phyloP scores from a whole-genome alignment of 2,888 invertebrate genomes.

The Andrena flavipes region DNA sequence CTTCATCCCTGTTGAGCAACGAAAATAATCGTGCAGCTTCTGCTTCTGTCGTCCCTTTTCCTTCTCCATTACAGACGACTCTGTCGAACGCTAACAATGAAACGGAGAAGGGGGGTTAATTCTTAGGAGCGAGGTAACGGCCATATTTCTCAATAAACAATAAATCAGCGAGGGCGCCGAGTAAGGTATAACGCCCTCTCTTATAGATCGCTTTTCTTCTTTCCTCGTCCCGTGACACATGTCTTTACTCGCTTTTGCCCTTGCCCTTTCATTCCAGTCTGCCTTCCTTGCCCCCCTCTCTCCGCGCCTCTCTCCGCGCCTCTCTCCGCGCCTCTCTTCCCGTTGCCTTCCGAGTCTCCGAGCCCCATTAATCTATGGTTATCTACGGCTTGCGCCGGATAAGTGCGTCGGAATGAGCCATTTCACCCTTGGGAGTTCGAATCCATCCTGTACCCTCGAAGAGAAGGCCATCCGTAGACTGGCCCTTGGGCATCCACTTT shows the following conservation, averaged over 20 bases:
- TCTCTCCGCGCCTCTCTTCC: conserved; percentile 68
- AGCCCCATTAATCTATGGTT: conserved; percentile 85
- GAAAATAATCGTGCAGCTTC: background rate
- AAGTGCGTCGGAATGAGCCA: conserved; percentile 85
- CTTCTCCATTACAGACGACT: background rate
- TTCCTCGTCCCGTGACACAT: conserved; percentile 66
- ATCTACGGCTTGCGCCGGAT: conserved; percentile 84
- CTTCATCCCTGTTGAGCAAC: background rate
- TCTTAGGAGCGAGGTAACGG: conserved; percentile 75
- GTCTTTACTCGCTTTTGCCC: conserved; percentile 60
- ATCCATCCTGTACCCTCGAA: conserved; percentile 75
- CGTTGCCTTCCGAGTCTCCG: conserved; percentile 74
- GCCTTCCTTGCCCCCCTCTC: conserved; percentile 21
- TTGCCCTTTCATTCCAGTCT: conserved; percentile 44
- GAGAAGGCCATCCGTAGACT: conserved; percentile 70
- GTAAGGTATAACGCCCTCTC: conserved; percentile 73
- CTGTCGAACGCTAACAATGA: conserved; percentile 54
- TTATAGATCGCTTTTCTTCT: conserved; percentile 70
- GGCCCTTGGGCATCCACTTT: conserved; percentile 80
- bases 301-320: conserved; percentile 68
- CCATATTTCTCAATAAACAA: conserved; percentile 85
- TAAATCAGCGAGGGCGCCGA: conserved; percentile 81
- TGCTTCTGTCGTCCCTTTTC: background rate
- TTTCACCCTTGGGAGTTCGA: conserved; percentile 84
- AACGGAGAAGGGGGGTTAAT: conserved; percentile 78